Percentiles rank a stretch among this genome's conserved stretches.
These are phyloP conservation scores for Xylocampa areola DNA, from an alignment of 2,888 invertebrate genomes.

Conservation along the genomic window DNA sequence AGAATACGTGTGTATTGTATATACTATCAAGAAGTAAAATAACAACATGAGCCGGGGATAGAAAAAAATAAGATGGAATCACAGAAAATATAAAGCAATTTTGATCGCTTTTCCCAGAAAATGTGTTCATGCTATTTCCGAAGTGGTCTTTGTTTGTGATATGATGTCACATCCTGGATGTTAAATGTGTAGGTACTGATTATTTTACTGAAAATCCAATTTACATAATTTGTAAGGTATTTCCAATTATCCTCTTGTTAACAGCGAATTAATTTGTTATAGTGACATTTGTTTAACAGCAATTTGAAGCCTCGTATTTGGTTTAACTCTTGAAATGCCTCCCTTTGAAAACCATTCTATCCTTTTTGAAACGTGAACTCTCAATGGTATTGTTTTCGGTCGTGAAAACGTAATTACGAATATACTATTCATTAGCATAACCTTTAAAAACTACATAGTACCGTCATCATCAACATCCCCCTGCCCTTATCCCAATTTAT, in stretches of 20 bases:
- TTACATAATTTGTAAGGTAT: not conserved
- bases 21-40: no score
- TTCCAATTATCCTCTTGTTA: not conserved
- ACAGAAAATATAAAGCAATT: no score
- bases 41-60: no score
- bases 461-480: no score
- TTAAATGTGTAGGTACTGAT: not conserved
- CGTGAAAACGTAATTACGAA: no score
- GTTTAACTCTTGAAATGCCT: slow-evolving; percentile 3
- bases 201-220: not conserved
- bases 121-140: not conserved
- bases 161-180: not conserved
- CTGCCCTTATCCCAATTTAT: no score
- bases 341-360: slow-evolving; percentile 6
- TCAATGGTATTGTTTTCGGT: no score
- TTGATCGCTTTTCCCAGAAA: not conserved
- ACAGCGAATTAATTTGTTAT: not conserved
- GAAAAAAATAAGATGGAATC: no score
- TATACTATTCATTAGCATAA: no score
- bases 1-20: no score
- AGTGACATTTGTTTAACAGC: slow-evolving; percentile 1
- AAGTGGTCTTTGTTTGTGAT: not conserved
- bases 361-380: slow-evolving; percentile 4
- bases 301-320: not conserved
- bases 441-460: no score